A percentile compares a stretch with the other conserved stretches of the same genome.
phyloP scores from a whole-genome alignment of 1,140 invertebrate genomes.

The Eulimnadia texana region DNA sequence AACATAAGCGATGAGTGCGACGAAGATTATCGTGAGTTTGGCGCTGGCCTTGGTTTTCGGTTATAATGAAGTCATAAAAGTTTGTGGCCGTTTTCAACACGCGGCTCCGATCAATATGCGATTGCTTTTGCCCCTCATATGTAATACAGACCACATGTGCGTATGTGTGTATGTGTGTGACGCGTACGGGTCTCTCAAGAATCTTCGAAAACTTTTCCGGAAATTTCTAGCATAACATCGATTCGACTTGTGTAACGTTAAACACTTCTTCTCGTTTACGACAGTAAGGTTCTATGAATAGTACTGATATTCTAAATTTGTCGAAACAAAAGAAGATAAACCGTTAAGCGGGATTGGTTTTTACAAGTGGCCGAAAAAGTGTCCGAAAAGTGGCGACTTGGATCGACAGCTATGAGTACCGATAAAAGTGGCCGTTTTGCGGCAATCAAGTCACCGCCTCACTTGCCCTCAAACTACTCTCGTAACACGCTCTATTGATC shows the following conservation, averaged over 20 bases:
- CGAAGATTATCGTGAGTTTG: neutral
- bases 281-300: too few relatives aligned
- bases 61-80: conserved; percentile 24
- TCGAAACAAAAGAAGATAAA: neutral
- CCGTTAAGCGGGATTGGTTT: neutral
- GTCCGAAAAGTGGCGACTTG: neutral
- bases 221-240: too few relatives aligned
- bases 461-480: neutral
- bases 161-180: neutral
- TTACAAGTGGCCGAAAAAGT: neutral
- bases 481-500: conserved; percentile 34
- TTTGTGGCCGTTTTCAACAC: conserved; percentile 19
- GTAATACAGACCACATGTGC: neutral
- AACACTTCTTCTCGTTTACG: too few relatives aligned
- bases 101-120: conserved; percentile 12
- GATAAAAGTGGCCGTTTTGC: neutral
- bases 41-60: conserved; percentile 21
- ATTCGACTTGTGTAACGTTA: too few relatives aligned
- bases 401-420: neutral
- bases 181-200: too few relatives aligned
- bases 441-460: neutral
- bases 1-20: neutral
- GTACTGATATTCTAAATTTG: neutral
- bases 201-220: too few relatives aligned
- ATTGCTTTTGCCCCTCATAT: conserved; percentile 2